A percentile compares a stretch with the other conserved stretches of the same genome.
phyloP scores from a whole-genome alignment of 2,888 invertebrate species.

The Uloborus plumipes region DNA sequence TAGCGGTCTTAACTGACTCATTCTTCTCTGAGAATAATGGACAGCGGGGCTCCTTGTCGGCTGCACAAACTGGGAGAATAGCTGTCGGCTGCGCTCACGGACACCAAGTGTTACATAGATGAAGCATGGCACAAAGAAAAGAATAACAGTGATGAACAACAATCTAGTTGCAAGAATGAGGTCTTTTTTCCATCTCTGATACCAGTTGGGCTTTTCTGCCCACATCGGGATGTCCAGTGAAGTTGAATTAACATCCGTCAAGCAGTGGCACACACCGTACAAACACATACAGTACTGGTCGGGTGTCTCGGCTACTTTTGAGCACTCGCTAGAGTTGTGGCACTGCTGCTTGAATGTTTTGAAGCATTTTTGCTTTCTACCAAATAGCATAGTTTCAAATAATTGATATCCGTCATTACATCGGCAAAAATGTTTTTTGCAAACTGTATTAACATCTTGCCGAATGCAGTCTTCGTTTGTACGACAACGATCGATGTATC shows the following conservation, averaged over 20 bases:
- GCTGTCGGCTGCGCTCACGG: constrained; percentile 42
- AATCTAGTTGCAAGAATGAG: constrained; percentile 49
- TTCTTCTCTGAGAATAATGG: constrained; percentile 38
- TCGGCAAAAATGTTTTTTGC: constrained; percentile 56
- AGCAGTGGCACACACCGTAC: constrained; percentile 54
- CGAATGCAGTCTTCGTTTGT: constrained; percentile 38
- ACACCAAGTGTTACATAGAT: constrained; percentile 53
- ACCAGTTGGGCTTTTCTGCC: constrained; percentile 41
- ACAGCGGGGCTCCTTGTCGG: constrained; percentile 39
- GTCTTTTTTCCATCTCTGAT: constrained; percentile 59
- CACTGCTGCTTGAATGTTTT: constrained; percentile 38
- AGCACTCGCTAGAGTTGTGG: constrained; percentile 32
- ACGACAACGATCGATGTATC: constrained; percentile 45
- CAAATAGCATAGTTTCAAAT: constrained; percentile 53
- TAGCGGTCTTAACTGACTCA: constrained; percentile 25
- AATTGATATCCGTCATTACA: constrained; percentile 47
- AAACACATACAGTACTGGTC: constrained; percentile 51
- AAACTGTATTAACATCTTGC: constrained; percentile 42
- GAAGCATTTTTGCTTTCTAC: constrained; percentile 53
- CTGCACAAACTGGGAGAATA: constrained; percentile 53
- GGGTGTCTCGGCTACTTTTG: constrained; percentile 26
- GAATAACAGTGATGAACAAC: constrained; percentile 55
- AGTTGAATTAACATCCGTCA: constrained; percentile 40
- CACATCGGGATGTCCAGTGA: constrained; percentile 45
- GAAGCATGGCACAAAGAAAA: constrained; percentile 59